phyloP scores from a whole-genome alignment of 30 jellyfish, hydroid and myxozoan species.

The Calvadosia cruxmelitensis region DNA sequence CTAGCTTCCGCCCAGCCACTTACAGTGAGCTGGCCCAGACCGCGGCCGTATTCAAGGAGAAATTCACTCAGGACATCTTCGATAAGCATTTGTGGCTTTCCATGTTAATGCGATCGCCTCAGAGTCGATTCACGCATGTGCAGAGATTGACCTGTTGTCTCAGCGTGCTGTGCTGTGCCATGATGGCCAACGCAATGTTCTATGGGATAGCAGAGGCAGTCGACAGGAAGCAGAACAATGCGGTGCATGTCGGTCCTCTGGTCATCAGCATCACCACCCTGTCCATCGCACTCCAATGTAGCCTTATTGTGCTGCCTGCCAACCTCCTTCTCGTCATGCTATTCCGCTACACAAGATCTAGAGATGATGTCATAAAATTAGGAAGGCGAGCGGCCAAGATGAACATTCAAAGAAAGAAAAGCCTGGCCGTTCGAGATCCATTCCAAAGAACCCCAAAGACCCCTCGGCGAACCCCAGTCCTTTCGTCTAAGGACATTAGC shows the following conservation, averaged over 20 bases:
- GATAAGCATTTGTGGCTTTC: conserved; percentile 18
- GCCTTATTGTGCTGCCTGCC: conserved; percentile 50
- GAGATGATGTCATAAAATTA: neutral
- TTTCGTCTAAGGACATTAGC: neutral
- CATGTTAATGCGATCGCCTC: conserved; percentile 24
- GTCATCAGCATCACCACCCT: conserved; percentile 42
- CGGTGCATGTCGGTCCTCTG: conserved; percentile 48
- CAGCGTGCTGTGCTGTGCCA: conserved; percentile 38
- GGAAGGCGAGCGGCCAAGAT: neutral
- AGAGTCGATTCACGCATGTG: conserved; percentile 63
- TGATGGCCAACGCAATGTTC: conserved; percentile 81
- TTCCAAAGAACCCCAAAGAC: neutral
- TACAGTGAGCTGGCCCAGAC: conserved; percentile 1
- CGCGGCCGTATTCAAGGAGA: conserved; percentile 8
- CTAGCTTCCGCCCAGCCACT: conserved; percentile 5
- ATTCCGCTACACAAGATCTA: conserved; percentile 25
- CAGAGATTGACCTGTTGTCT: conserved; percentile 62
- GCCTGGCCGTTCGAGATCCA: neutral
- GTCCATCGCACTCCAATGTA: conserved; percentile 53
- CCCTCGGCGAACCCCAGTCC: neutral
- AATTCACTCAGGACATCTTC: conserved; percentile 1
- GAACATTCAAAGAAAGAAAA: neutral
- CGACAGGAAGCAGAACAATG: conserved; percentile 24
- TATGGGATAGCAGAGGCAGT: conserved; percentile 37
- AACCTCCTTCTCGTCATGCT: conserved; percentile 33